These are phyloP conservation scores for Rana temporaria DNA, from an alignment of 2,113 vertebrate species.

Conservation along the genomic window DNA sequence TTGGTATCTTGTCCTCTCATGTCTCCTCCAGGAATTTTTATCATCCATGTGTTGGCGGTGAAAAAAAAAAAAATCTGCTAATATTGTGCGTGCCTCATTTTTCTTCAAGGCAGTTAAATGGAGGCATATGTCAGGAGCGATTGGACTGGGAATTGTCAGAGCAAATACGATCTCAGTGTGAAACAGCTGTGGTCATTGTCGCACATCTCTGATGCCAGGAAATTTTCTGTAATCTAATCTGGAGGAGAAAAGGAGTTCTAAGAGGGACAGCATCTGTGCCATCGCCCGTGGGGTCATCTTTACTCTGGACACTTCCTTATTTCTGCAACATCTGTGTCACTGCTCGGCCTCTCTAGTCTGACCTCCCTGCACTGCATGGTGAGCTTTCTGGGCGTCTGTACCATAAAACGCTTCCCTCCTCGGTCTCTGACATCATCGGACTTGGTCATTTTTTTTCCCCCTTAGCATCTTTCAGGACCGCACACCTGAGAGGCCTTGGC, in stretches of 20 bases:
- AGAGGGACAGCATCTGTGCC: background rate
- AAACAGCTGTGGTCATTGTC: conserved; percentile 49
- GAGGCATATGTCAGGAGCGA: conserved; percentile 43
- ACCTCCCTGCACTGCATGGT: no score
- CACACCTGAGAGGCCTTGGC: no score
- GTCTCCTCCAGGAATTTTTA: no score
- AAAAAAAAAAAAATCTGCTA: background rate
- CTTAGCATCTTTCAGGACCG: no score
- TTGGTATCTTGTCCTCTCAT: no score
- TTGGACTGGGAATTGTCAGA: conserved; percentile 42
- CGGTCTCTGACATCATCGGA: no score
- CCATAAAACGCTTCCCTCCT: background rate
- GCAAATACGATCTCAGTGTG: conserved; percentile 20
- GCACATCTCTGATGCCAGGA: conserved; percentile 31
- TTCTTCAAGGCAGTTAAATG: conserved; percentile 26
- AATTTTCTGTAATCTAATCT: conserved; percentile 8
- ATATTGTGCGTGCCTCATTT: background rate
- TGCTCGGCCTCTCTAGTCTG: background rate
- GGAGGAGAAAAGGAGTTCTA: background rate
- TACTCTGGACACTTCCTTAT: background rate
- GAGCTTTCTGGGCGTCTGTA: no score
- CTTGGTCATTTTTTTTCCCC: no score
- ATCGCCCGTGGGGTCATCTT: background rate
- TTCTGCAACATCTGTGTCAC: background rate
- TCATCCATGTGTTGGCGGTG: background rate